Conservation (phyloP, 2,888 invertebrate genomes). For the Camponotus fellah region DNA sequence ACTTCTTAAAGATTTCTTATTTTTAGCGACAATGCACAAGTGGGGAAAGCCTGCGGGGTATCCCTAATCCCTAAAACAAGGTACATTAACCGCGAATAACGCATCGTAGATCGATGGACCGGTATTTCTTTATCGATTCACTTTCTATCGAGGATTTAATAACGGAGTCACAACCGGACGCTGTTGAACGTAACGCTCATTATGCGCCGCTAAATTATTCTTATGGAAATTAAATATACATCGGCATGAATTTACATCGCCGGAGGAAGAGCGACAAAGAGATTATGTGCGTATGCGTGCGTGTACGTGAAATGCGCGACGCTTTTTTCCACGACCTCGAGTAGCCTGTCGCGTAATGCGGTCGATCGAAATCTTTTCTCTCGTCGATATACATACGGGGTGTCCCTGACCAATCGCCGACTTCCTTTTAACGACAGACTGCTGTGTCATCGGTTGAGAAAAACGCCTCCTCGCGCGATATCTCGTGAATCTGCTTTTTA, state of each 20-base stretch:
- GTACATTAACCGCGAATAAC: constrained; percentile 60
- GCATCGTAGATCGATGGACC: constrained; percentile 45
- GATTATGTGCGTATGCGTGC: constrained; percentile 27
- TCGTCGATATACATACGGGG: constrained; percentile 36
- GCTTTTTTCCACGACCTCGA: constrained; percentile 55
- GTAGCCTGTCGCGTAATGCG: constrained; percentile 32
- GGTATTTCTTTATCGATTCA: constrained; percentile 68
- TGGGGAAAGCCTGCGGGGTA: constrained; percentile 3
- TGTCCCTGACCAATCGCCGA: constrained; percentile 41
- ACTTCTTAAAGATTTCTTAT: neutral
- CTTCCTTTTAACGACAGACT: constrained; percentile 38
- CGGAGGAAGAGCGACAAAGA: constrained; percentile 59
- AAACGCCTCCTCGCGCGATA: constrained; percentile 20
- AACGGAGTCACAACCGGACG: constrained; percentile 63
- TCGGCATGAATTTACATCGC: constrained; percentile 47
- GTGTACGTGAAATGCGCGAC: constrained; percentile 42
- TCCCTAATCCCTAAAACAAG: constrained; percentile 51
- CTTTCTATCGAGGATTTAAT: constrained; percentile 70
- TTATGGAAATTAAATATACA: constrained; percentile 68
- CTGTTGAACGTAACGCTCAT: constrained; percentile 65
- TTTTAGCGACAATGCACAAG: neutral
- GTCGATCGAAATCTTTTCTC: constrained; percentile 37
- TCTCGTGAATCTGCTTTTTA: constrained; percentile 8
- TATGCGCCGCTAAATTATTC: constrained; percentile 69
- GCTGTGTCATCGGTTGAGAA: constrained; percentile 33